A percentile compares a stretch with the other conserved stretches of the same genome.
phyloP scores from a whole-genome alignment of 2,888 invertebrate species.

The Selenia dentaria region DNA sequence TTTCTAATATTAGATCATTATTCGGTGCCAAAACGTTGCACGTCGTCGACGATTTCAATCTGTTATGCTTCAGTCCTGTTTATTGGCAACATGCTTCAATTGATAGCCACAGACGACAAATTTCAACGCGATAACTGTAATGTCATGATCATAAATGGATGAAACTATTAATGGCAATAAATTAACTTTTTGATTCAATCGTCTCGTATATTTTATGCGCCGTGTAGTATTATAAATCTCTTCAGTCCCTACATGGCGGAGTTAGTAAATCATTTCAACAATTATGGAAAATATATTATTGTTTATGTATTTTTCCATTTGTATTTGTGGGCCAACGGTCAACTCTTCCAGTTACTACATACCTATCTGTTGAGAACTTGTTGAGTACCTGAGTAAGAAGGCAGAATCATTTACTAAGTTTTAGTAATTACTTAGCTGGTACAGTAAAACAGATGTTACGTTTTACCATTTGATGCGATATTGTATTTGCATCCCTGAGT shows the following conservation, averaged over 20 bases:
- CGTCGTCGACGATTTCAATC: constrained; percentile 47
- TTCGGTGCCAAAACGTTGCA: constrained; percentile 56
- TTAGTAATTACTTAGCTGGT: no score
- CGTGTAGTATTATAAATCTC: constrained; percentile 55
- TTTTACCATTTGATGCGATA: neutral
- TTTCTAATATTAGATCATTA: constrained; percentile 59
- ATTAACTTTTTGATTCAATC: constrained; percentile 34
- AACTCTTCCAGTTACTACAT: constrained; percentile 11
- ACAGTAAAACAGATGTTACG: constrained; percentile 4
- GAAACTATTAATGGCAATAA: constrained; percentile 33
- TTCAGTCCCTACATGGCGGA: constrained; percentile 49
- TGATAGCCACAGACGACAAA: constrained; percentile 6
- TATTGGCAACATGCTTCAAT: constrained; percentile 27
- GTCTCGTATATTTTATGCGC: constrained; percentile 41
- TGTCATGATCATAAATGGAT: constrained; percentile 33
- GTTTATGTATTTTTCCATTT: constrained; percentile 15
- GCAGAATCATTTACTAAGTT: no score
- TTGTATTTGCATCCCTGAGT: constrained; percentile 1
- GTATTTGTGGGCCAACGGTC: constrained; percentile 12
- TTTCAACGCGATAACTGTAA: constrained; percentile 26
- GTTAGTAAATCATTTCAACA: constrained; percentile 53
- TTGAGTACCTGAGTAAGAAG: no score
- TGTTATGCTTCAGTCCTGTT: constrained; percentile 26
- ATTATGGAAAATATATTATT: constrained; percentile 17
- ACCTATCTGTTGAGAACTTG: no score